Conservation (phyloP, 2,797 vertebrate species). For the Eremophila alpestris region DNA sequence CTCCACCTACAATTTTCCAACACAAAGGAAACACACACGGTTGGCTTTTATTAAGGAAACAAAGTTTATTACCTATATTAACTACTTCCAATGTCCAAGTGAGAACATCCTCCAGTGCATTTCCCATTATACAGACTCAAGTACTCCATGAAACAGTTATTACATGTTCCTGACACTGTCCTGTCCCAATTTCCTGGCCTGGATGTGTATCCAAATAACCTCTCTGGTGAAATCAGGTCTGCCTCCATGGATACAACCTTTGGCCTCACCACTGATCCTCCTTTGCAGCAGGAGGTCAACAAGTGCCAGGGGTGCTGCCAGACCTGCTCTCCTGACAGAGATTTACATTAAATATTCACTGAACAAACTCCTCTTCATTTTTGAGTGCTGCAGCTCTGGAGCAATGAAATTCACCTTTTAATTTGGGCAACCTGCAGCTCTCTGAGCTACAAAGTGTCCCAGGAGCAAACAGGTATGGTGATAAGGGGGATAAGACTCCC, state of each 20-base stretch:
- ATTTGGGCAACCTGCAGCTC: neutral
- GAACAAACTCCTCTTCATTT: neutral
- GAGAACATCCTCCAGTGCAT: neutral
- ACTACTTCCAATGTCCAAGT: neutral
- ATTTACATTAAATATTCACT: neutral
- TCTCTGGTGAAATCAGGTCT: neutral
- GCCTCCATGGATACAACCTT: neutral
- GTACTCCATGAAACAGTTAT: neutral
- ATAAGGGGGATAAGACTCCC: neutral
- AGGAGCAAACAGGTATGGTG: neutral
- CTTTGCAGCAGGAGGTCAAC: neutral
- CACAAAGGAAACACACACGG: neutral
- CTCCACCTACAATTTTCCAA: slow-evolving; percentile 82
- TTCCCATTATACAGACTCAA: neutral
- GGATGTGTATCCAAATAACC: neutral
- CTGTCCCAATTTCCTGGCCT: neutral
- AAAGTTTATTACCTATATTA: neutral
- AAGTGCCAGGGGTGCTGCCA: neutral
- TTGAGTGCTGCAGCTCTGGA: neutral
- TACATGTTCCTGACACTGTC: neutral
- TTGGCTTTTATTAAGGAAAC: neutral
- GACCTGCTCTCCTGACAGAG: neutral
- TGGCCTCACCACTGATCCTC: neutral
- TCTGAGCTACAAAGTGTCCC: neutral
- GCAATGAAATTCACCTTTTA: neutral